Evolutionary conservation across 1,140 invertebrate genomes (phyloP).

Genomic region (Paralvinella palmiformis): DNA sequence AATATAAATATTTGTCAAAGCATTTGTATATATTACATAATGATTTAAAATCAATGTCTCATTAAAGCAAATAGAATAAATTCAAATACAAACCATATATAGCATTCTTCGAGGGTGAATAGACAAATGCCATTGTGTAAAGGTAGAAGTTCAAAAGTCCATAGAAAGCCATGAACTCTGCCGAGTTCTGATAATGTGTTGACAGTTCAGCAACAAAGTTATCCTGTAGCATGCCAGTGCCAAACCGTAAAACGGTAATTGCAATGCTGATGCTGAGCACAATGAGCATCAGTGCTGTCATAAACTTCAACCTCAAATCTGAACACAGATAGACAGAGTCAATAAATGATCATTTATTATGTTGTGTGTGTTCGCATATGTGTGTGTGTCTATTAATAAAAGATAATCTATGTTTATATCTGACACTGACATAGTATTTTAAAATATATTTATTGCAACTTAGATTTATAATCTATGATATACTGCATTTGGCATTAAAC

Average conservation of each 20-base stretch:
- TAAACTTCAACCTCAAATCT: slow-evolving; percentile 88
- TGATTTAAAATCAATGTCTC: not conserved
- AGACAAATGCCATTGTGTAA: slow-evolving; percentile 89
- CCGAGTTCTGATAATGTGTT: slow-evolving; percentile 81
- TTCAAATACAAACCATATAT: slow-evolving; percentile 64
- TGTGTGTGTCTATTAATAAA: not conserved
- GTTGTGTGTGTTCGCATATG: not conserved
- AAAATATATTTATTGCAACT: no score
- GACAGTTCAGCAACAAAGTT: slow-evolving; percentile 84
- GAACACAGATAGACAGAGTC: slow-evolving; percentile 36
- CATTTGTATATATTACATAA: not conserved
- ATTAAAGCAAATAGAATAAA: not conserved
- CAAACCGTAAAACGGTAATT: slow-evolving; percentile 76
- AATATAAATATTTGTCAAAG: not conserved
- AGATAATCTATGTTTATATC: no score
- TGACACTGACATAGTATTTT: no score
- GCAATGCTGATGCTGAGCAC: slow-evolving; percentile 71
- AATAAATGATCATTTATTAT: not conserved
- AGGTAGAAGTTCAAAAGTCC: slow-evolving; percentile 92
- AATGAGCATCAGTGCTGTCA: slow-evolving; percentile 77
- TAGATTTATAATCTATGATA: no score
- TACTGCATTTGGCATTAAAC: no score
- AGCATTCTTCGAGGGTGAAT: slow-evolving; percentile 75
- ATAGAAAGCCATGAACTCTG: slow-evolving; percentile 91
- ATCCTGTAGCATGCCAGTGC: slow-evolving; percentile 81